These are phyloP conservation scores for Epirrhoe alternata DNA, from an alignment of 2,888 invertebrate genomes.

Conservation along the genomic window DNA sequence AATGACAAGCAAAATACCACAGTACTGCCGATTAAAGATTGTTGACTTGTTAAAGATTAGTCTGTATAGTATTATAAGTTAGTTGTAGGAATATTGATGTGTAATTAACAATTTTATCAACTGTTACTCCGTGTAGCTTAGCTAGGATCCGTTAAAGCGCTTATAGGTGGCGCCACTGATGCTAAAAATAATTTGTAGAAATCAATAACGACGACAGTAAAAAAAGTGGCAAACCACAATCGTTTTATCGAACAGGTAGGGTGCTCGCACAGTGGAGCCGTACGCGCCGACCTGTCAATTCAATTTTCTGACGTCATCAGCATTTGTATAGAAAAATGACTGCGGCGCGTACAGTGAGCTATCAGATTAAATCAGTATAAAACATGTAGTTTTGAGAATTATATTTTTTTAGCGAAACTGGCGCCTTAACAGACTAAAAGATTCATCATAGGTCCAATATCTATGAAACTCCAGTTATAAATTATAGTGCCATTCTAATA, in stretches of 20 bases:
- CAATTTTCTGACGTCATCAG: too few relatives aligned
- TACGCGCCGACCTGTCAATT: too few relatives aligned
- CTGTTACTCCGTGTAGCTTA: constrained; percentile 61
- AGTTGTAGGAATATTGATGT: constrained; percentile 60
- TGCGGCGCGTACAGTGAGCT: too few relatives aligned
- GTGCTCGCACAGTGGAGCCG: too few relatives aligned
- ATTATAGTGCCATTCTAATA: neutral
- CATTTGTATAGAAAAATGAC: too few relatives aligned
- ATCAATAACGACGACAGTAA: neutral
- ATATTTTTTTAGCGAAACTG: neutral
- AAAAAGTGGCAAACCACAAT: neutral
- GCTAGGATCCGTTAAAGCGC: constrained; percentile 37
- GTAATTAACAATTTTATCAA: constrained; percentile 71
- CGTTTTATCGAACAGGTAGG: neutral
- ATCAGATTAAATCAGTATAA: too few relatives aligned
- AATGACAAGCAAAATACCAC: neutral
- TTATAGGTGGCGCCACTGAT: constrained; percentile 24
- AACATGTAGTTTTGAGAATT: neutral
- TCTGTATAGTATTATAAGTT: constrained; percentile 48
- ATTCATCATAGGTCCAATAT: neutral
- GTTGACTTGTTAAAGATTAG: constrained; percentile 59
- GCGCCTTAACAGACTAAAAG: neutral
- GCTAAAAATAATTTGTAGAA: neutral
- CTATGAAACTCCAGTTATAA: neutral
- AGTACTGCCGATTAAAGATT: constrained; percentile 38